Base-by-base conservation (phyloP, 2,113 vertebrate genomes). In the Zootoca vivipara region DNA sequence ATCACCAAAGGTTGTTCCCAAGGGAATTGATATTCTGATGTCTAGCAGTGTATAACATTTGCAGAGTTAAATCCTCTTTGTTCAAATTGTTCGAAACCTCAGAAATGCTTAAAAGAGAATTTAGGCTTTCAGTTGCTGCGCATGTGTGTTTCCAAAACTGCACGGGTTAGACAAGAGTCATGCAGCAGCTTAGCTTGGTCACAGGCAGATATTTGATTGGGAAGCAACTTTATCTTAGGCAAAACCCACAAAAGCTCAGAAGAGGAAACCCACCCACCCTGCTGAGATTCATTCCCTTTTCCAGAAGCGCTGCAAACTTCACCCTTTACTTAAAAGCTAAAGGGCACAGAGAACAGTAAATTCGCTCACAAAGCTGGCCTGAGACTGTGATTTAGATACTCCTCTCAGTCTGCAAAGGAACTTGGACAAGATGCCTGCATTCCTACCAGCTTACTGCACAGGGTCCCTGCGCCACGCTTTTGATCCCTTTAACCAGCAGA, bases 1-100 rank as follows among this genome's bases (percentile, higher is more conserved):
- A 65, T 22, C n/a, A 9, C 15, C 69, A n/a, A 42, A 46, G 24
- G 1, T 52, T 70, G n/a, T 67, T 24, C 40, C 28, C 7, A 15
- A 42, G 40, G 26, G 35, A 42, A 42, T 28, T 28, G 7, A 13
- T 9, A 42, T 46, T 40, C n/a, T 26, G 3, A 0, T 40, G 35
- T 86, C 91, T 91, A 82, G 80, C 91, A 89, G 86, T 67, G 65
- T 83, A 10, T 69, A 87, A 40, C 73, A 85, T 89, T 73, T 79
- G 7, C 16, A 70, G 33, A 70, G 40, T 90, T 93, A 83, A 30
- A 88, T 80, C 26, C 1, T 81, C 62, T 33, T 88, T 88, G 52
- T 40, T 73, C 28, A 86, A 67, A 85, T 73, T 0, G 33, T 40
- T 30, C 9, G 46, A 85, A 89, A 88, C 90, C 75, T 78, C 78